Percentiles rank a stretch among this genome's conserved stretches.
phyloP scores from a whole-genome alignment of 2,113 vertebrate species.

The Porphyrio hochstetteri region DNA sequence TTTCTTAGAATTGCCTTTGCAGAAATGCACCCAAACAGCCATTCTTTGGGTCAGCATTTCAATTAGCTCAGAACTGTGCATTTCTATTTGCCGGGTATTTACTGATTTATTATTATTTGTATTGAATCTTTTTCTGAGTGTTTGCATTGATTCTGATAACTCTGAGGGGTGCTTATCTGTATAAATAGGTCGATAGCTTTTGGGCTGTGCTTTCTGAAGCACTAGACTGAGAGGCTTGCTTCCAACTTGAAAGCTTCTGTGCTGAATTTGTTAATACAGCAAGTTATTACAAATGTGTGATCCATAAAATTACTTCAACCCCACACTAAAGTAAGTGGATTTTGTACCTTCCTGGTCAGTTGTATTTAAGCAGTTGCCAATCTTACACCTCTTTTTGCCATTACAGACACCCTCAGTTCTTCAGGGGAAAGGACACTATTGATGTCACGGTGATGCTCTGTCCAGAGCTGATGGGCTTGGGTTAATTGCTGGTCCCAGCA shows the following conservation, averaged over 20 bases:
- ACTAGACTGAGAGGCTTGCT: background rate
- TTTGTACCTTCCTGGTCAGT: background rate
- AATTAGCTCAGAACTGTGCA: constrained; percentile 31
- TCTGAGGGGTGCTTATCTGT: constrained; percentile 9
- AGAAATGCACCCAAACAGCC: background rate
- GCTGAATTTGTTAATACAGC: constrained; percentile 1
- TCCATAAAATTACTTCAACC: background rate
- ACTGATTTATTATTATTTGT: constrained; percentile 25
- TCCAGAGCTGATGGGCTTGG: background rate
- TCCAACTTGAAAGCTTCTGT: background rate
- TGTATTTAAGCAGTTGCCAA: background rate
- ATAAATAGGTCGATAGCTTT: constrained; percentile 3
- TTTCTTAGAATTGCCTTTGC: background rate
- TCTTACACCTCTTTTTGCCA: background rate
- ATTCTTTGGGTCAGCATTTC: background rate
- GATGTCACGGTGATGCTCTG: background rate
- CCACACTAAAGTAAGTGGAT: background rate
- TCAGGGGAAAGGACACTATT: background rate
- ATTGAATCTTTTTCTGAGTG: background rate
- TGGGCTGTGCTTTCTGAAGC: background rate
- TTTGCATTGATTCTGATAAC: constrained; percentile 11
- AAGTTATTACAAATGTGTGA: background rate
- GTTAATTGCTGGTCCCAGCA: background rate
- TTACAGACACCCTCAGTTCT: background rate
- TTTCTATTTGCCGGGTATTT: background rate